Evolutionary conservation across 1,140 invertebrate species (phyloP).

Genomic region (Sycophaga agraensis): DNA sequence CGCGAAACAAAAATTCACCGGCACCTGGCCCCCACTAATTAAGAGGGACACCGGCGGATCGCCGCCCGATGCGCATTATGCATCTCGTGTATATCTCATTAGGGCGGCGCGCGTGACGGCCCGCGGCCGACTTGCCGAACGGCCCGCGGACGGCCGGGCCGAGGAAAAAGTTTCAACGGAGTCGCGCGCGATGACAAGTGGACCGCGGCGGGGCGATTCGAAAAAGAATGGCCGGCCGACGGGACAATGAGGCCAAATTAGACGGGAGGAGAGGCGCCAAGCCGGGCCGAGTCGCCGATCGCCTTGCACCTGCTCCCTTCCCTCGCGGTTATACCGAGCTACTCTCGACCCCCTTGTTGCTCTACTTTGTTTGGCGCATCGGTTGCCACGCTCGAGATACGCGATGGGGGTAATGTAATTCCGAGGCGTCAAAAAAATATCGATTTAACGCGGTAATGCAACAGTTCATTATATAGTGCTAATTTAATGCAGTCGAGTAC

Average conservation of each 20-base stretch:
- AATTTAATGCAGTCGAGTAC: too few species aligned
- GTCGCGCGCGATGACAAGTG: background rate
- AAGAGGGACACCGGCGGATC: conserved; percentile 24
- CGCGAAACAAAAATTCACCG: too few species aligned
- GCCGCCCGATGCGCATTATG: conserved; percentile 22
- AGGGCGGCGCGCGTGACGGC: too few species aligned
- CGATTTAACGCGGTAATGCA: too few species aligned
- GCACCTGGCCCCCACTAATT: too few species aligned
- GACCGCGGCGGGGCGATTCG: conserved; percentile 42
- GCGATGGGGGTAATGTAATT: too few species aligned
- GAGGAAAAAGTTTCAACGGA: conserved; percentile 47
- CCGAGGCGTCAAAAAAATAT: too few species aligned
- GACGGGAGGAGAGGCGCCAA: conserved; percentile 53
- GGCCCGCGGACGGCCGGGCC: conserved; percentile 48
- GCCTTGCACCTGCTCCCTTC: conserved; percentile 13
- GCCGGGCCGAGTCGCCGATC: conserved; percentile 29
- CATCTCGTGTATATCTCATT: conserved; percentile 12
- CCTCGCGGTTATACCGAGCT: conserved; percentile 11
- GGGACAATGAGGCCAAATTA: conserved; percentile 58
- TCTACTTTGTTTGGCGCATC: too few species aligned
- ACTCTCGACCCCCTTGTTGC: too few species aligned
- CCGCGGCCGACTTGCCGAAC: conserved; percentile 37
- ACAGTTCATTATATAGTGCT: too few species aligned
- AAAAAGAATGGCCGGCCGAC: conserved; percentile 57
- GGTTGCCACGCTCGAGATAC: conserved; percentile 33